These are phyloP conservation scores for Esox lucius DNA, from an alignment of 2,797 vertebrate species.

Conservation along the genomic window DNA sequence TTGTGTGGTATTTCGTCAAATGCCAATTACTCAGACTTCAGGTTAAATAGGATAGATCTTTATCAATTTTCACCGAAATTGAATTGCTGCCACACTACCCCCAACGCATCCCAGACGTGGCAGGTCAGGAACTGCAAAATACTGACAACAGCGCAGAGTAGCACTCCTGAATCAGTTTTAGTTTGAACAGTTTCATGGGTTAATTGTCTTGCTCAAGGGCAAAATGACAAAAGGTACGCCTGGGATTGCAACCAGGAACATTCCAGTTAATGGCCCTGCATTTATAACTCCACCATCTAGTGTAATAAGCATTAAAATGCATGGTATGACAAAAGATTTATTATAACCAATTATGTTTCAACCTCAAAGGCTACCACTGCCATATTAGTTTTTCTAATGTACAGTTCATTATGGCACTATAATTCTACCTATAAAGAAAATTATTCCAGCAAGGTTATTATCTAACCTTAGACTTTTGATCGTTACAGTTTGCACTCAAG, in stretches of 20 bases:
- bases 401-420: neutral
- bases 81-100: neutral
- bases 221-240: neutral
- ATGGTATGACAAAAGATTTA: neutral
- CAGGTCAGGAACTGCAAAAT: neutral
- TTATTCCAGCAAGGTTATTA: neutral
- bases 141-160: neutral
- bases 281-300: neutral
- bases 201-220: neutral
- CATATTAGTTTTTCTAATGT: neutral
- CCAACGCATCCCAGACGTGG: neutral
- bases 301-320: neutral
- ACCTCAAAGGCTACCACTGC: neutral
- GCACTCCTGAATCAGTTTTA: neutral
- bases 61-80: neutral
- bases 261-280: neutral
- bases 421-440: neutral
- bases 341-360: neutral
- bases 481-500: neutral
- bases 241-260: neutral
- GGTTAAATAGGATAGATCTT: neutral
- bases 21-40: neutral
- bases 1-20: conserved; percentile 3
- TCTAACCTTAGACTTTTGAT: neutral
- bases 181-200: neutral